These are phyloP conservation scores for Syritta pipiens DNA, from an alignment of 2,888 invertebrate species.

Conservation along the genomic window DNA sequence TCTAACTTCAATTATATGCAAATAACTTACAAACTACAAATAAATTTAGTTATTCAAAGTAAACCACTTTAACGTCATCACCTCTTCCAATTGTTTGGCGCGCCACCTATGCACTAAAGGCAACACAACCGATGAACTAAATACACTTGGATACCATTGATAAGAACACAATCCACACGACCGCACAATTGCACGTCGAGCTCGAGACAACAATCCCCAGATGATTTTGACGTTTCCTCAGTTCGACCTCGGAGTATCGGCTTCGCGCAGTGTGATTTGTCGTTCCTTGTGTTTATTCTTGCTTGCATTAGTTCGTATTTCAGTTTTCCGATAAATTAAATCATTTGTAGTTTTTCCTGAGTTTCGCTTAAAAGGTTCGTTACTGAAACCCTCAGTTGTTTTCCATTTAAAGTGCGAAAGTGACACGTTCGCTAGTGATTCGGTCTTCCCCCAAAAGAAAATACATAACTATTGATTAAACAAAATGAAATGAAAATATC, in stretches of 20 bases:
- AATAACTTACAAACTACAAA: too few species aligned
- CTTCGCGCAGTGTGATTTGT: neutral
- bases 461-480: conserved; percentile 42
- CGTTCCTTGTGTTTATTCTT: conserved; percentile 33
- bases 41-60: neutral
- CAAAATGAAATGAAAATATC: conserved; percentile 39
- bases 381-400: neutral
- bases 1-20: too few species aligned
- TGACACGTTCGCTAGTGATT: neutral
- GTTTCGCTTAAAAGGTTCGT: conserved; percentile 44
- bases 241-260: conserved; percentile 30
- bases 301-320: conserved; percentile 26
- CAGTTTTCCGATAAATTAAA: conserved; percentile 35
- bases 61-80: neutral
- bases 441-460: neutral
- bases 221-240: conserved; percentile 61
- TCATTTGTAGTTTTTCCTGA: conserved; percentile 27
- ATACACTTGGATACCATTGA: neutral
- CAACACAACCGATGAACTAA: neutral
- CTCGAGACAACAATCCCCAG: conserved; percentile 34
- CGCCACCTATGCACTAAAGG: conserved; percentile 21
- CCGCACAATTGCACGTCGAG: neutral
- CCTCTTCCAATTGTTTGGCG: neutral
- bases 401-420: neutral
- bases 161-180: conserved; percentile 7